A percentile compares a stretch with the other conserved stretches of the same genome.
phyloP scores from a whole-genome alignment of 2,888 invertebrate species.

The Spicauda simplicius region DNA sequence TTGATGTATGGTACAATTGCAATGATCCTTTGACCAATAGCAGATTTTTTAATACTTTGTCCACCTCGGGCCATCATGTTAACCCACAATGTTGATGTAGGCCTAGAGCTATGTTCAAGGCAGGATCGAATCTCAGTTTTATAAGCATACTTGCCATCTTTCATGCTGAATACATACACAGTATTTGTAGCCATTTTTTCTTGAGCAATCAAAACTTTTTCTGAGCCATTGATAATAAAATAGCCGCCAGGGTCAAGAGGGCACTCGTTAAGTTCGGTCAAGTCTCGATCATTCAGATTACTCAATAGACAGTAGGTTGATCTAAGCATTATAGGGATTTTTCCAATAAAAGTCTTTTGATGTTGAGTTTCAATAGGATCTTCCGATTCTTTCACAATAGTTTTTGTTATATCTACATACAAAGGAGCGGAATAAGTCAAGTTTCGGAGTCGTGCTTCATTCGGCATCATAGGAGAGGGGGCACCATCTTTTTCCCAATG shows the following conservation, averaged over 20 bases:
- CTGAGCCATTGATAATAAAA: conserved; percentile 99
- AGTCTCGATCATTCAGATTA: conserved; percentile 98
- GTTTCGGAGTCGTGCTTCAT: conserved; percentile 98
- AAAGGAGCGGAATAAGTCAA: conserved; percentile 99
- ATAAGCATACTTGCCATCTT: conserved; percentile 99
- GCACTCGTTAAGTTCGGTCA: conserved; percentile 99
- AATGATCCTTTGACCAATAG: conserved; percentile 99
- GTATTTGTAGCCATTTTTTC: conserved; percentile 99
- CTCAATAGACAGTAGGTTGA: conserved; percentile 98
- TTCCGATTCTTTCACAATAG: conserved; percentile 95
- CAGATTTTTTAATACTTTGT: conserved; percentile 99
- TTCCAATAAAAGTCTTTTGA: conserved; percentile 91
- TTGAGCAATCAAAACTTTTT: conserved; percentile 99
- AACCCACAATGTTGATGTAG: conserved; percentile 99
- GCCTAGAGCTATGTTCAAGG: conserved; percentile 90
- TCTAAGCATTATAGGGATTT: conserved; percentile 99
- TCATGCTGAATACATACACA: conserved; percentile 99
- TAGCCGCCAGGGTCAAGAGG: conserved; percentile 99
- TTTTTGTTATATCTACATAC: conserved; percentile 99
- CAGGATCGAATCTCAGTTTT: conserved; percentile 98
- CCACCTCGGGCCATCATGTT: conserved; percentile 99
- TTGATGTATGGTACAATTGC: conserved; percentile 99
- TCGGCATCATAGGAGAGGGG: conserved; percentile 99
- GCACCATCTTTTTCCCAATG: conserved; percentile 99
- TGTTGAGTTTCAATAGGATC: conserved; percentile 94